phyloP scores from a whole-genome alignment of 2,797 vertebrate genomes.

The Enteromius argenteus region DNA sequence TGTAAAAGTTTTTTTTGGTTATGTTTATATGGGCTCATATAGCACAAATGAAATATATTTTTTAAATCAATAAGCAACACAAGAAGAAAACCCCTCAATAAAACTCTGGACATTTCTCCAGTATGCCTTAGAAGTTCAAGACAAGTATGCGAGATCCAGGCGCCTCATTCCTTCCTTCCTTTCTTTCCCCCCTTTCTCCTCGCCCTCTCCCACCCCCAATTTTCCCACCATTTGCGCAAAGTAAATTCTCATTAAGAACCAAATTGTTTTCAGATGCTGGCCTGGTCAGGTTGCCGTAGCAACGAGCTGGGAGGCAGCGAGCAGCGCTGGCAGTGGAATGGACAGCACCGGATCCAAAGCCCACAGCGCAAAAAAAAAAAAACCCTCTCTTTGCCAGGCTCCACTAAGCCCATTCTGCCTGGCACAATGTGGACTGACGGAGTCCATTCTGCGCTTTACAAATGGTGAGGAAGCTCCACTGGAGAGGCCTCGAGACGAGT shows the following conservation, averaged over 20 bases:
- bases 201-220: conserved; percentile 78
- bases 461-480: conserved; percentile 63
- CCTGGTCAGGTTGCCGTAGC: conserved; percentile 85
- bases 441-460: conserved; percentile 80
- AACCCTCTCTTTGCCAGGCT: conserved; percentile 84
- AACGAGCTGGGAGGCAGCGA: conserved; percentile 83
- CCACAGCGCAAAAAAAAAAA: conserved; percentile 79
- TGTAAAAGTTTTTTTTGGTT: background rate
- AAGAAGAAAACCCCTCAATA: background rate
- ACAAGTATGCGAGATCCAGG: conserved; percentile 44
- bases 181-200: conserved; percentile 68
- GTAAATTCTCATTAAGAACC: conserved; percentile 86
- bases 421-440: conserved; percentile 83
- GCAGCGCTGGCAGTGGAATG: conserved; percentile 79
- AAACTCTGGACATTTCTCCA: conserved; percentile 36
- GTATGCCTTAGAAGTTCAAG: conserved; percentile 23
- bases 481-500: conserved; percentile 50
- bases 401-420: conserved; percentile 86
- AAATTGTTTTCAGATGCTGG: conserved; percentile 89
- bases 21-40: background rate
- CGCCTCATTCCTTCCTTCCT: conserved; percentile 53
- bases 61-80: conserved; percentile 1
- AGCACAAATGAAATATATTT: background rate
- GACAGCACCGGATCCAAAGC: conserved; percentile 81
- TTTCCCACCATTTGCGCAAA: conserved; percentile 88